These are phyloP conservation scores for Chironomus riparius DNA, from an alignment of 2,888 invertebrate species.

Conservation along the genomic window DNA sequence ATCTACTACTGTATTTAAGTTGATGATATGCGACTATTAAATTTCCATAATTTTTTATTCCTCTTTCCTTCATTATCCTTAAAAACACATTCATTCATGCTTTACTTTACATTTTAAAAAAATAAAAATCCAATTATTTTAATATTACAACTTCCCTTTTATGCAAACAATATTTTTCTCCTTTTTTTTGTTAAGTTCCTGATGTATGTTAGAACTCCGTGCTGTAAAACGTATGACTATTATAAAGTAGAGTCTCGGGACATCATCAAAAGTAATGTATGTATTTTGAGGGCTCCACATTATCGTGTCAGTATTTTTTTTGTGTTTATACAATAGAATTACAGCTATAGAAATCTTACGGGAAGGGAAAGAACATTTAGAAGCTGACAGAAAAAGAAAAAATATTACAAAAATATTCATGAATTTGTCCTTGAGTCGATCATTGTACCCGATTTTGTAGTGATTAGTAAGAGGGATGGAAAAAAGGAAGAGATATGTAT, in stretches of 20 bases:
- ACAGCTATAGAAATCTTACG: no score
- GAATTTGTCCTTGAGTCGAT: neutral
- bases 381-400: neutral
- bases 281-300: neutral
- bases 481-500: no score
- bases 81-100: neutral
- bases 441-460: no score
- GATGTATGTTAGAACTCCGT: neutral
- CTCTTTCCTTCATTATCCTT: no score
- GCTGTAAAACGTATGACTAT: no score
- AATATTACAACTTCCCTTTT: conserved; percentile 12
- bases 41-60: conserved; percentile 1
- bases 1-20: neutral
- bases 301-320: no score
- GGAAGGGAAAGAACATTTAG: no score
- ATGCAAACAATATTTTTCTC: conserved; percentile 3
- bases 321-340: no score
- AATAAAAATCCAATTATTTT: conserved; percentile 19
- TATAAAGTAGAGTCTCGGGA: no score
- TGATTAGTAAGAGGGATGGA: no score
- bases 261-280: neutral
- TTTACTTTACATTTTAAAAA: neutral
- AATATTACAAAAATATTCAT: neutral
- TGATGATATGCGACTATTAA: conserved; percentile 12
- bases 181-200: neutral